Conservation (phyloP, 2,113 vertebrate species). For the Chaetodon auriga region DNA sequence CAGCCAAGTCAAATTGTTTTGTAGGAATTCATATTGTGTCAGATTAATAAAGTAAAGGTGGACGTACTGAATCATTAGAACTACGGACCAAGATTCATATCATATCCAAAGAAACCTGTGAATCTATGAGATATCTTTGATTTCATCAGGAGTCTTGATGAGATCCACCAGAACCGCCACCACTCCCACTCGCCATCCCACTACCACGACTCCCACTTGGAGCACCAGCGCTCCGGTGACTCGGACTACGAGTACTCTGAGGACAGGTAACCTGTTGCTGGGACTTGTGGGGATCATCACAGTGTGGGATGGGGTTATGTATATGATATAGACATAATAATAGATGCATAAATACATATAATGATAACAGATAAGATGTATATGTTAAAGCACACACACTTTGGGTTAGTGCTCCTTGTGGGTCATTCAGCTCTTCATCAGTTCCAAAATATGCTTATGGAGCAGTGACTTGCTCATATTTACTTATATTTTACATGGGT, state of each 20-base stretch:
- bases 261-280: constrained; percentile 91
- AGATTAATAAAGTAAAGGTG: neutral
- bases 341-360: neutral
- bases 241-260: constrained; percentile 96
- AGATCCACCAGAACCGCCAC: constrained; percentile 97
- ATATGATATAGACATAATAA: neutral
- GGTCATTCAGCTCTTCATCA: neutral
- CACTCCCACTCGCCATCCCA: constrained; percentile 93
- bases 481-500: neutral
- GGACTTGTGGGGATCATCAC: neutral
- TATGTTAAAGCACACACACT: neutral
- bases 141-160: constrained; percentile 94
- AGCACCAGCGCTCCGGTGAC: constrained; percentile 90
- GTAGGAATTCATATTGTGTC: neutral
- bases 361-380: neutral
- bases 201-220: constrained; percentile 92
- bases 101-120: neutral
- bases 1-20: neutral
- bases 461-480: neutral
- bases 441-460: neutral
- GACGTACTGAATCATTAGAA: neutral
- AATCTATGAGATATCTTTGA: neutral
- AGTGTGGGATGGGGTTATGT: neutral
- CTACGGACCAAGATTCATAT: neutral
- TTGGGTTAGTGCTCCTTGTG: neutral